Evolutionary conservation across 1,140 invertebrate genomes (phyloP), one percentile per base, ranked within the genome.

Genomic region (silkworm (Bombyx mori)): DNA sequence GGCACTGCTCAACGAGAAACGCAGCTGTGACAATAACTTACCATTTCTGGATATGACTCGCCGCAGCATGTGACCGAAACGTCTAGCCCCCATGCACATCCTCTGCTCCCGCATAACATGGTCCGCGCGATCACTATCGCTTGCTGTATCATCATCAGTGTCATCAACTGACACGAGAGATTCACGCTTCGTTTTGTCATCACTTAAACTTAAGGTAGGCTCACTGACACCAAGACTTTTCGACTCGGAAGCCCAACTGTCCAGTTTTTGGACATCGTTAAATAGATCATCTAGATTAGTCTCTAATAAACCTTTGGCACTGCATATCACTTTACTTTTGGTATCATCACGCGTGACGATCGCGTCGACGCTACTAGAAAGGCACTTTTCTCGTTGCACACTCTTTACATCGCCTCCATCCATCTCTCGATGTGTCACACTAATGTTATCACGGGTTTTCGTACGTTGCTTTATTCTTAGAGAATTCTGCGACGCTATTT

Each of bases 281-380:
- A 86, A 86, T 58, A 86, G 62, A 73, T 87, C 83, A 66, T 87
- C 83, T 78, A 87, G 73, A 82, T 87, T 85, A 61, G 83, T 87
- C 77, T 87, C 83, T 84, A 87, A 79, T 75, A 87, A 76, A 80
- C 83, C 83, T 87, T 87, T 86, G 83, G 83, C 82, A 86, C 82
- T 85, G 63, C 77, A 79, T 85, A 86, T 85, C 77, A 85, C 82
- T 80, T 82, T 82, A 66, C 69, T 74, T 73, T 78, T 77, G 69
- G 65, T 64, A 73, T 83, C 74, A 59, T 70, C 76, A 53, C 73
- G 70, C 42, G 74, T 71, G 50, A 77, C 63, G 54, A 86, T 80
- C 48, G 78, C 79, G 57, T 86, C 83, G 22, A 84, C 77, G 69
- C 83, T 86, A 50, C 72, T 84, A 1, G 81, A 84, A 8, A 82